phyloP scores from a whole-genome alignment of 1,140 invertebrate species.

The Apis laboriosa region DNA sequence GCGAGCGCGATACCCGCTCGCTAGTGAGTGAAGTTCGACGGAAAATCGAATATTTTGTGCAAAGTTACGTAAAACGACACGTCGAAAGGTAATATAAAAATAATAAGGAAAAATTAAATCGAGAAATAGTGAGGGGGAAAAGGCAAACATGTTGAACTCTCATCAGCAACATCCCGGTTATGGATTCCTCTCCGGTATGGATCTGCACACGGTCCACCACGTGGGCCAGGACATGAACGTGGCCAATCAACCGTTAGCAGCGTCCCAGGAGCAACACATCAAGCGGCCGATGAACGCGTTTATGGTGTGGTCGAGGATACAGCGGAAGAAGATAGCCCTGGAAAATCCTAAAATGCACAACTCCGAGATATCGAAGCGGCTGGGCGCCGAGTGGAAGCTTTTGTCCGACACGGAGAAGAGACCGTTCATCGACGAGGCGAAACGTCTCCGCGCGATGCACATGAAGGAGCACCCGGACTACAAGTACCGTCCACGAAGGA shows the following conservation, averaged over 20 bases:
- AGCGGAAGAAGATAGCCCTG: conserved; percentile 98
- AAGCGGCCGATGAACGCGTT: conserved; percentile 99
- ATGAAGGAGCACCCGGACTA: conserved; percentile 99
- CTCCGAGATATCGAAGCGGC: conserved; percentile 98
- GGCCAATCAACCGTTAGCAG: conserved; percentile 74
- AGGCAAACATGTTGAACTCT: conserved; percentile 64
- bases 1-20: conserved; percentile 8
- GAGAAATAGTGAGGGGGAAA: accelerated
- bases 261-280: conserved; percentile 86
- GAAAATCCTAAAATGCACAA: conserved; percentile 99
- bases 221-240: conserved; percentile 5
- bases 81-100: background rate
- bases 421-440: conserved; percentile 99
- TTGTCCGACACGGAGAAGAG: conserved; percentile 95
- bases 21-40: conserved; percentile 8
- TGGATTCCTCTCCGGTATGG: conserved; percentile 69
- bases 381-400: conserved; percentile 99
- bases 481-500: conserved; percentile 95
- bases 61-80: no score
- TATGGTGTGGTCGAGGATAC: conserved; percentile 99
- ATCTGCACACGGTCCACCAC: conserved; percentile 69
- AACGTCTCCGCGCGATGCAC: conserved; percentile 95
- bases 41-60: background rate
- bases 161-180: conserved; percentile 65
- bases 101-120: no score